Base-by-base conservation (phyloP, 1,140 invertebrate genomes). In the Dendroctonus valens region DNA sequence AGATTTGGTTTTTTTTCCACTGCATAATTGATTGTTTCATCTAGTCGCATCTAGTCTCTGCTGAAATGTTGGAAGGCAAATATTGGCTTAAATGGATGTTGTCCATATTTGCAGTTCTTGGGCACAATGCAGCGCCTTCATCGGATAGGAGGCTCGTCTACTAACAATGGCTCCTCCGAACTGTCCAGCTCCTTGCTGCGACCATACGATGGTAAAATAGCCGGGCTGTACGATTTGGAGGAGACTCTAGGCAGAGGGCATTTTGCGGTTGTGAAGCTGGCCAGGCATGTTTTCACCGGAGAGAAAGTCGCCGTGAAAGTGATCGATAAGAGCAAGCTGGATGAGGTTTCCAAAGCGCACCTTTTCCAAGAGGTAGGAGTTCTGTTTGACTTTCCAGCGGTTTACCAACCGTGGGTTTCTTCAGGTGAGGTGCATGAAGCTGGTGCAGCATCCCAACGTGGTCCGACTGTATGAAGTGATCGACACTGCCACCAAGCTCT, bases 251-350 rank as follows among this genome's bases (percentile, higher is more conserved):
- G 93, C 8, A 87, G 90, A 64, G 97, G 96, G 50, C 96, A 99
- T 83, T 99, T 98, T 86, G 97, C 97, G 62, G 96, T 99, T 53
- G 98, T 99, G 15, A 99, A 99, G 84, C 82, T 98, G 67, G 98
- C 98, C 7, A 84, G 93, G 69, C 98, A 99, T 86, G 97, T 99
- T 48, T 99, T 99, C 80, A 99, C 97, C 46, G 96, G 96, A n/a
- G 96, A 98, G 83, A 96, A 97, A 81, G 97, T 99, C 54, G 91
- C 91, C 53, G 91, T 92, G 44, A 92, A 93, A 84, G 91, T 99
- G 53, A 99, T 99, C 74, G 98, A 99, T 80, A 99, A 99, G 81
- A 94, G 89, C 59, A 97, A 97, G 81, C 82, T 99, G 72, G 97
- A 99, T 81, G 92, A 96, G 73, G 87, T 96, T 7, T 98, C 96